A percentile compares a stretch with the other conserved stretches of the same genome.
Evolutionary conservation across 2,797 vertebrate genomes (phyloP).

Genomic region (Premnoplex brunnescens): DNA sequence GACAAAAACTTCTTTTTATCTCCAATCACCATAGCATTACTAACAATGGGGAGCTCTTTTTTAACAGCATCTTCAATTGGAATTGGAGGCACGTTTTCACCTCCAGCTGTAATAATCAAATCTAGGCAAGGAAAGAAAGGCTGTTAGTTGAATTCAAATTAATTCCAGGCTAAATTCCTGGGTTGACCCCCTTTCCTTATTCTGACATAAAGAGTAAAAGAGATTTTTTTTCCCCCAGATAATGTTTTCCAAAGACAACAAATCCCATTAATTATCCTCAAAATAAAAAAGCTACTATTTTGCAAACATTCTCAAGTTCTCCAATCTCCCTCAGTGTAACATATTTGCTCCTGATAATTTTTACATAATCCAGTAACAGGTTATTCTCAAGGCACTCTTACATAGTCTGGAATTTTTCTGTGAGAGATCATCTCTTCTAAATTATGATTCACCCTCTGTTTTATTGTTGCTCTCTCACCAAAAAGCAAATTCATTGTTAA

Average conservation of each 20-base stretch:
- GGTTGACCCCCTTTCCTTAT: background rate
- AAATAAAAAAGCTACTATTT: background rate
- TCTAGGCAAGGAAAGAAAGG: constrained; percentile 72
- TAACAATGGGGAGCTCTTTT: constrained; percentile 82
- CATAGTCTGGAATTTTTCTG: background rate
- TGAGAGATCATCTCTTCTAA: background rate
- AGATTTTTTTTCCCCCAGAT: background rate
- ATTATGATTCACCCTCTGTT: background rate
- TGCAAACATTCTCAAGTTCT: background rate
- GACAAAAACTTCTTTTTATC: constrained; percentile 88
- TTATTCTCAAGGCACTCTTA: background rate
- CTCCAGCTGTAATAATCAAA: constrained; percentile 87
- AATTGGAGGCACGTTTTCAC: constrained; percentile 85
- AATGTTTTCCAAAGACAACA: background rate
- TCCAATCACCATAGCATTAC: constrained; percentile 85
- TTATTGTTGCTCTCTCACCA: background rate
- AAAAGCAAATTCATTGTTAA: background rate
- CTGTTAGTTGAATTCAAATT: background rate
- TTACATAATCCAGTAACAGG: background rate
- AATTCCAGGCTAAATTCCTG: background rate
- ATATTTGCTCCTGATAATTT: background rate
- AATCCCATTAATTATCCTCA: background rate
- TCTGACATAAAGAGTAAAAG: background rate
- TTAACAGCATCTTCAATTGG: constrained; percentile 87
- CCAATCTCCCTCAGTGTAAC: background rate